Evolutionary conservation across 37 sponge, comb jelly and placozoan species (phyloP).

Genomic region (Aphrocallistes beatrix): DNA sequence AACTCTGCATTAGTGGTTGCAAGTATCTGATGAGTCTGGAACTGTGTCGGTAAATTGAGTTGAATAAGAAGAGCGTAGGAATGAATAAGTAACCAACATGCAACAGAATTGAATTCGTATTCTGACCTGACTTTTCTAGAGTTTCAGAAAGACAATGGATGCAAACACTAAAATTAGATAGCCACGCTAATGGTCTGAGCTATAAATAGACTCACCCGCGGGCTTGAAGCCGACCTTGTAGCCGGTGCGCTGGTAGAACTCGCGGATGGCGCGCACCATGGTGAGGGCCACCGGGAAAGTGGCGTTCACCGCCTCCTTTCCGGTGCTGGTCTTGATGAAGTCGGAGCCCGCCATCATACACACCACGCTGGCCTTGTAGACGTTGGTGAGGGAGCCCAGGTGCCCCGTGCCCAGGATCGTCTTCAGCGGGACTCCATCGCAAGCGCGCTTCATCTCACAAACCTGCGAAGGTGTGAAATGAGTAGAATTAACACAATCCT

Average conservation of each 20-base stretch:
- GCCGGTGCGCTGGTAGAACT: constrained; percentile 78
- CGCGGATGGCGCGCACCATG: constrained; percentile 90
- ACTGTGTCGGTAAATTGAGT: no score
- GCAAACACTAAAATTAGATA: no score
- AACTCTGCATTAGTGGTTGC: no score
- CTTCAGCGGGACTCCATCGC: constrained; percentile 76
- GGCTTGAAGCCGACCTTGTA: constrained; percentile 95
- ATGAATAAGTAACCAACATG: no score
- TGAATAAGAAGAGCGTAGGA: no score
- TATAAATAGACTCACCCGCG: constrained; percentile 48
- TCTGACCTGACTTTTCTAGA: no score
- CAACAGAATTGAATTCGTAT: no score
- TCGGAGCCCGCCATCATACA: constrained; percentile 99
- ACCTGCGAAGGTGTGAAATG: neutral
- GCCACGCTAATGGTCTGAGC: no score
- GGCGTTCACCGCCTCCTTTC: constrained; percentile 97
- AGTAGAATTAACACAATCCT: no score
- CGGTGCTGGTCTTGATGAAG: constrained; percentile 98
- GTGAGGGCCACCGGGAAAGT: constrained; percentile 95
- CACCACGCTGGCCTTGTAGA: constrained; percentile 86
- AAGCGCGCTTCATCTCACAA: constrained; percentile 31
- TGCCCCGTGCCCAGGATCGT: constrained; percentile 94
- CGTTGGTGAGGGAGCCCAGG: constrained; percentile 86
- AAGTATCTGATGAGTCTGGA: no score
- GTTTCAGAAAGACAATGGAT: no score